Evolutionary conservation across 2,113 vertebrate species (phyloP).

Genomic region (Takifugu flavidus): DNA sequence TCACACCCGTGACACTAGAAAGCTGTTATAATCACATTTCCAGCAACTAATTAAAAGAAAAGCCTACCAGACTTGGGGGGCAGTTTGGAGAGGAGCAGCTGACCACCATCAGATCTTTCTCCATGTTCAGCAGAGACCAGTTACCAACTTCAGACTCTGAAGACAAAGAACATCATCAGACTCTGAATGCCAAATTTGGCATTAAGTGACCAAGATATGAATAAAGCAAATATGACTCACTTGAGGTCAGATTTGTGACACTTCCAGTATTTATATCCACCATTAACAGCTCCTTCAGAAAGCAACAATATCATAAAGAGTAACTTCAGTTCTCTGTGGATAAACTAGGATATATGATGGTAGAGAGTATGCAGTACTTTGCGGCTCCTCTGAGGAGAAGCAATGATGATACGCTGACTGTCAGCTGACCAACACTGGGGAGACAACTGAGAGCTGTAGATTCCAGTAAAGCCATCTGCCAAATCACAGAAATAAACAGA

Average conservation of each 20-base stretch:
- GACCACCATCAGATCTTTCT: slow-evolving; percentile 86
- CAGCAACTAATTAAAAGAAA: too few species aligned
- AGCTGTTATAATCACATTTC: background rate
- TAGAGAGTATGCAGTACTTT: slow-evolving; percentile 70
- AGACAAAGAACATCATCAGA: slow-evolving; percentile 1
- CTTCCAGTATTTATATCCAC: slow-evolving; percentile 72
- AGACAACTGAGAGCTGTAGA: slow-evolving; percentile 80
- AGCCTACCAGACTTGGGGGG: slow-evolving; percentile 71
- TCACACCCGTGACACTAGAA: background rate
- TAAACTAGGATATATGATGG: background rate
- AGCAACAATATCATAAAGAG: background rate
- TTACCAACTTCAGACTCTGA: slow-evolving; percentile 70
- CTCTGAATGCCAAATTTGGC: background rate
- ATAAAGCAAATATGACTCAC: slow-evolving; percentile 54
- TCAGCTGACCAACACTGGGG: slow-evolving; percentile 88
- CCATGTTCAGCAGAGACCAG: slow-evolving; percentile 81
- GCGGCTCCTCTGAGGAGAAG: slow-evolving; percentile 81
- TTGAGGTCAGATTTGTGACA: slow-evolving; percentile 72
- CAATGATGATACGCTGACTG: slow-evolving; percentile 81
- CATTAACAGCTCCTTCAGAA: slow-evolving; percentile 72
- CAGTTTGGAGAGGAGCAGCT: slow-evolving; percentile 83
- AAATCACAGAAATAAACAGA: slow-evolving; percentile 20
- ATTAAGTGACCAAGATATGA: background rate
- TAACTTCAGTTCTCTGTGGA: background rate
- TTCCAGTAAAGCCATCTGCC: slow-evolving; percentile 84